Percentiles rank a stretch among this genome's conserved stretches.
phyloP scores from a whole-genome alignment of 2,888 invertebrate species.

The Ryuthela nishihirai region DNA sequence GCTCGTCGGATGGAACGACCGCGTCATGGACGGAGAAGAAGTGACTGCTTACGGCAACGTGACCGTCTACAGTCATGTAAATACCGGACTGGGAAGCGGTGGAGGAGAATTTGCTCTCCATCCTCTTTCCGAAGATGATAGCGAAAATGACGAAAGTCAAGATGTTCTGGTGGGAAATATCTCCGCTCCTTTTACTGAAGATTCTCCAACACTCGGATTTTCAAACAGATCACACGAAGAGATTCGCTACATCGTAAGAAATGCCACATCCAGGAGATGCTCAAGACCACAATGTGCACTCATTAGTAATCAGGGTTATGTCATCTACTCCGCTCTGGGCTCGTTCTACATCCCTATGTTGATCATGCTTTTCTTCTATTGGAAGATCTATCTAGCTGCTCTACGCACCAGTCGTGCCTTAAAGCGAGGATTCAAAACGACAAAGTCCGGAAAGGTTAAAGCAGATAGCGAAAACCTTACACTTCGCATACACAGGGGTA shows the following conservation, averaged over 20 bases:
- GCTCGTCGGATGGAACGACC: slow-evolving; percentile 78
- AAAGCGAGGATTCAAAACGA: slow-evolving; percentile 45
- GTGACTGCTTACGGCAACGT: slow-evolving; percentile 8
- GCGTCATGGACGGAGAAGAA: slow-evolving; percentile 25
- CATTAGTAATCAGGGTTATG: slow-evolving; percentile 91
- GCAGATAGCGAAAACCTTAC: slow-evolving; percentile 62
- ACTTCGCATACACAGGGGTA: slow-evolving; percentile 81
- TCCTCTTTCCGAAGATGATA: slow-evolving; percentile 6
- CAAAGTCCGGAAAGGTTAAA: slow-evolving; percentile 36
- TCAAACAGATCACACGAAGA: slow-evolving; percentile 12
- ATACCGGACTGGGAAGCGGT: no score
- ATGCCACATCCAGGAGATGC: slow-evolving; percentile 22
- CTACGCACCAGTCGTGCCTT: slow-evolving; percentile 47
- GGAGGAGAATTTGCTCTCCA: no score
- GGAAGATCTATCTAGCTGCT: slow-evolving; percentile 93
- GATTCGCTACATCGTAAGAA: slow-evolving; percentile 2
- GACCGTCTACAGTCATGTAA: slow-evolving; percentile 1
- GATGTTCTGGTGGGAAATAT: slow-evolving; percentile 2
- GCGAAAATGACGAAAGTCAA: neutral
- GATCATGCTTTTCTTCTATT: slow-evolving; percentile 97
- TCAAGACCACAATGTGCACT: slow-evolving; percentile 68
- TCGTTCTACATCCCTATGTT: slow-evolving; percentile 97
- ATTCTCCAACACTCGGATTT: neutral
- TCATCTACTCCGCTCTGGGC: slow-evolving; percentile 94
- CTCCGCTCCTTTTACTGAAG: slow-evolving; percentile 9